Evolutionary conservation across 2,888 invertebrate species (phyloP), one percentile per base, ranked within the genome.

Genomic region (Barypeithes pellucidus): DNA sequence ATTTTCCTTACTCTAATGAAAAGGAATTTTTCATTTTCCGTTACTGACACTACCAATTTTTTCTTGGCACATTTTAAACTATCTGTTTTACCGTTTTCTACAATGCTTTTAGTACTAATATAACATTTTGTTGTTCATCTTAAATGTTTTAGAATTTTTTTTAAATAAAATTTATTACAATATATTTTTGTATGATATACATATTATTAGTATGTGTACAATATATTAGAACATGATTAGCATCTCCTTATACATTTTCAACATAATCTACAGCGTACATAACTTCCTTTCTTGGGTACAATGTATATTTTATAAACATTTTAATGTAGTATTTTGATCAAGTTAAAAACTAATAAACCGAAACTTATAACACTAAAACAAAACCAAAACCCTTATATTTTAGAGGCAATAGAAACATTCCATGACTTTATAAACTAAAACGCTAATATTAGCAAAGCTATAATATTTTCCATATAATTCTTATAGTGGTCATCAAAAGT

Each of bases 1-100:
- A 81, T 83, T 83, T 83, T 79, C 80, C 81, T 82, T 82, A 83
- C 83, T 83, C 84, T 81, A 72, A 75, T 80, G 83, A 82, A 83
- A 82, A 82, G 80, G 82, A 81, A 76, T 79, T 80, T 82, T 83
- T 82, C 82, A 81, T 82, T 82, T 82, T 81, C 81, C 82, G 79
- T 82, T 82, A 81, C 79, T 77, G 67, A 65, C 39, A 52, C 69
- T 67, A 63, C 22, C 66, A 59, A 22, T 50, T 66, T 52, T 62
- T 43, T 52, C 20, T 67, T 66, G 59, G 52, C 66, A 52, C 66
- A 66, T 66, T 72, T 67, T 60, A 43, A 67, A 43, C 67, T 14
- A 33, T 72, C 67, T 54, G 24, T 60, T 67, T 71, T 71, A 65
- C 65, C 65, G 52, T 65, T 50, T 59, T 41, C 41, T 24, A 4